Percentiles rank a stretch among this genome's conserved stretches.
These are phyloP conservation scores for Trididemnum miniatum DNA, from an alignment of 23 tunicate genomes.

Conservation along the genomic window DNA sequence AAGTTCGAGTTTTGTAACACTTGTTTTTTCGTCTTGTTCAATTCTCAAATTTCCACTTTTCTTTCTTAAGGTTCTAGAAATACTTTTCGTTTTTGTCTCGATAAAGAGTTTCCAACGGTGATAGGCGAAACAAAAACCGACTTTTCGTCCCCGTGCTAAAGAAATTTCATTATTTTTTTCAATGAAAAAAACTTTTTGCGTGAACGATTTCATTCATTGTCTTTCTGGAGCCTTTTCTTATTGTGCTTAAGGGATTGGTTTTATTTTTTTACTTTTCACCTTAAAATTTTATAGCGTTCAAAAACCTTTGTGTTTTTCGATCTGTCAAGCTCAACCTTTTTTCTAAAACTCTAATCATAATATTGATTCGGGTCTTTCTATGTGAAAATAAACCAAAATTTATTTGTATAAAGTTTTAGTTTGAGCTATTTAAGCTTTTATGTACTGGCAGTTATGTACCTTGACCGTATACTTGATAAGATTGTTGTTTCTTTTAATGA, in stretches of 20 bases:
- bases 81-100: not conserved
- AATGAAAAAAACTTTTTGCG: not conserved
- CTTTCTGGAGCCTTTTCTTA: not conserved
- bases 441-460: not conserved
- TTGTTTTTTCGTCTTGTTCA: not conserved
- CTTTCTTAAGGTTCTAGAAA: not conserved
- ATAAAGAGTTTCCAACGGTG: not conserved
- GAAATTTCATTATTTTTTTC: not conserved
- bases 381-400: not conserved
- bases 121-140: slow-evolving; percentile 1
- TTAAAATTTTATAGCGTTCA: not conserved
- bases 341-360: not conserved
- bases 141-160: not conserved
- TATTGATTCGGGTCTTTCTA: not conserved
- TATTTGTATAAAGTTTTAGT: not conserved
- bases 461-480: not conserved
- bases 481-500: no score
- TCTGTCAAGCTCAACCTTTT: not conserved
- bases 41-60: slow-evolving; percentile 11
- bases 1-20: not conserved
- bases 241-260: slow-evolving; percentile 1
- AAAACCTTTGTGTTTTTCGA: not conserved
- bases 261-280: slow-evolving; percentile 8
- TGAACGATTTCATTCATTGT: not conserved
- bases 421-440: not conserved